A percentile compares a stretch with the other conserved stretches of the same genome.
These are phyloP conservation scores for Lasioglossum malachurum DNA, from an alignment of 2,888 invertebrate genomes.

Conservation along the genomic window DNA sequence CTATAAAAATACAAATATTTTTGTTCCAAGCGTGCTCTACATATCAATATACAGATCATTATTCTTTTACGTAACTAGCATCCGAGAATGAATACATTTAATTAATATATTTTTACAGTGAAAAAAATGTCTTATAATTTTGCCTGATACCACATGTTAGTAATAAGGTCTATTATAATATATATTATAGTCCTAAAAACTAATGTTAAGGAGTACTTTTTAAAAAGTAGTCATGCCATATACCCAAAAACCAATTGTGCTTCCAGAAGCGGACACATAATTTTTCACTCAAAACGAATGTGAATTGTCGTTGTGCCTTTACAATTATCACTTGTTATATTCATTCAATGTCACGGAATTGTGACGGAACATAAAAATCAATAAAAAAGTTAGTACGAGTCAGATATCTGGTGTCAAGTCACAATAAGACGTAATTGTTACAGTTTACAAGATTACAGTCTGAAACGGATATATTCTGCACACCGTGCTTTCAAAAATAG, in stretches of 20 bases:
- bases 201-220: background rate
- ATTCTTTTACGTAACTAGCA: conserved; percentile 16
- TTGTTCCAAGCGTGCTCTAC: conserved; percentile 11
- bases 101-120: conserved; percentile 60
- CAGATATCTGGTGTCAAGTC: too few species aligned
- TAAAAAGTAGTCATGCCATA: background rate
- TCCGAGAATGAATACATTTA: conserved; percentile 13
- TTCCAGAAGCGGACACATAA: background rate
- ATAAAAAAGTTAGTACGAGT: background rate
- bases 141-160: background rate
- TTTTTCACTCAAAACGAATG: background rate
- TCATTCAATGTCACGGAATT: background rate
- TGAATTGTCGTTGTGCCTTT: background rate
- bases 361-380: background rate
- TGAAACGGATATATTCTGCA: too few species aligned
- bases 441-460: too few species aligned
- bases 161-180: background rate
- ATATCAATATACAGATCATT: conserved; percentile 15
- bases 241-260: background rate
- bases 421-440: too few species aligned
- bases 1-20: conserved; percentile 23
- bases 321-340: background rate
- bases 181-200: background rate
- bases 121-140: conserved; percentile 6
- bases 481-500: too few species aligned